Conservation (phyloP, 1,140 invertebrate species). For the Mycetomoellerius zeteki region DNA sequence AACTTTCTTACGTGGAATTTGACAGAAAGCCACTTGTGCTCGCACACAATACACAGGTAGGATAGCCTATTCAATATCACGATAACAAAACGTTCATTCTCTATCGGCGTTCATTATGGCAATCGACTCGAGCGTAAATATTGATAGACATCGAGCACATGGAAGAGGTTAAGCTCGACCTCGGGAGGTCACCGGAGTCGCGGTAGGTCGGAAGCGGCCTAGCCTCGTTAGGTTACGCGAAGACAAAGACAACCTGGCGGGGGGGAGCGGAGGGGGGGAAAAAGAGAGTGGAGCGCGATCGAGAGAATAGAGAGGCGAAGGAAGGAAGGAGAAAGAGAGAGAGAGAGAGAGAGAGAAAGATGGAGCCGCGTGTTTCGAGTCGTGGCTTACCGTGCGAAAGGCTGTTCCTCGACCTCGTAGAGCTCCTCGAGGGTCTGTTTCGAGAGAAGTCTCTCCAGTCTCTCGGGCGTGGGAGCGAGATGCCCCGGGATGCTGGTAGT, state of each 20-base stretch:
- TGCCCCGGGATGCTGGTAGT: slow-evolving; percentile 86
- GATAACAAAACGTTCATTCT: slow-evolving; percentile 24
- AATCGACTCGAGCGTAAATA: slow-evolving; percentile 24
- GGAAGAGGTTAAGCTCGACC: slow-evolving; percentile 45
- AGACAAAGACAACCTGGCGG: slow-evolving; percentile 51
- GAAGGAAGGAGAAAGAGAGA: neutral
- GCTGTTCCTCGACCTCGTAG: slow-evolving; percentile 87
- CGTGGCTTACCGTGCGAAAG: slow-evolving; percentile 86
- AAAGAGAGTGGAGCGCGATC: neutral
- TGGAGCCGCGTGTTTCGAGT: slow-evolving; percentile 29
- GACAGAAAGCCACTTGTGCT: neutral
- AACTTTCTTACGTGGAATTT: neutral
- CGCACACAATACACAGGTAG: neutral
- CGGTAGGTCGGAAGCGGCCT: slow-evolving; percentile 61
- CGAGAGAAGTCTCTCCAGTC: slow-evolving; percentile 86
- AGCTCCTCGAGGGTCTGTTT: slow-evolving; percentile 86
- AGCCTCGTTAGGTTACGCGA: slow-evolving; percentile 61
- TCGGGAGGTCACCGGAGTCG: slow-evolving; percentile 62
- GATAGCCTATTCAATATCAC: neutral
- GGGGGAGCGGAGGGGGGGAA: neutral
- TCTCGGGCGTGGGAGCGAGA: slow-evolving; percentile 86
- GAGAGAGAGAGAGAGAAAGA: neutral
- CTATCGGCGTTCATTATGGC: neutral
- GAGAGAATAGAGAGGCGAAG: neutral
- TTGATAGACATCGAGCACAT: slow-evolving; percentile 33